A percentile compares a stretch with the other conserved stretches of the same genome.
These are phyloP conservation scores for Pyrrhia umbra DNA, from an alignment of 2,888 invertebrate genomes.

Conservation along the genomic window DNA sequence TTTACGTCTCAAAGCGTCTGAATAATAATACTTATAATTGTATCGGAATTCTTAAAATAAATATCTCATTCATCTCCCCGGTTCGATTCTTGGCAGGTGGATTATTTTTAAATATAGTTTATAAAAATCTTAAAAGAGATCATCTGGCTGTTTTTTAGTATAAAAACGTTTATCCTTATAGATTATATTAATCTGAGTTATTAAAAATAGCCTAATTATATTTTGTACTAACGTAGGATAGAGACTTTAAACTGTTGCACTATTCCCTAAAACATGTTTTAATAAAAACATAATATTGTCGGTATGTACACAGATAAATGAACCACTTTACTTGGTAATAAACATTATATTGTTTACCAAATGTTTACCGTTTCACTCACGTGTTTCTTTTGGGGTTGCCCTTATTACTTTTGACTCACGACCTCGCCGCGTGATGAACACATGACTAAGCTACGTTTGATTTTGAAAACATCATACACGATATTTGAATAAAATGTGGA, in stretches of 20 bases:
- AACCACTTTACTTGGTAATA: background rate
- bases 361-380: background rate
- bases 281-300: background rate
- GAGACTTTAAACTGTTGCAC: background rate
- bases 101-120: background rate
- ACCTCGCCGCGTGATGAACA: background rate
- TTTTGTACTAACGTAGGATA: no score
- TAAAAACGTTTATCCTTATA: no score
- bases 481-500: no score
- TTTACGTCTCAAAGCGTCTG: slow-evolving; percentile 24
- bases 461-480: no score
- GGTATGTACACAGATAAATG: background rate
- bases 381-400: background rate
- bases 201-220: no score
- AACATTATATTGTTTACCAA: background rate
- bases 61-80: background rate
- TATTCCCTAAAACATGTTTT: background rate
- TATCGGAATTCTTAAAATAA: background rate
- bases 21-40: slow-evolving; percentile 28
- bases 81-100: no score
- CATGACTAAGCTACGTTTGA: background rate
- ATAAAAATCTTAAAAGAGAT: background rate
- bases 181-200: no score
- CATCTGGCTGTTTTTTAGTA: background rate
- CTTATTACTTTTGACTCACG: background rate